Conservation (phyloP, 2,113 vertebrate genomes). For the Stigmatopora nigra region DNA sequence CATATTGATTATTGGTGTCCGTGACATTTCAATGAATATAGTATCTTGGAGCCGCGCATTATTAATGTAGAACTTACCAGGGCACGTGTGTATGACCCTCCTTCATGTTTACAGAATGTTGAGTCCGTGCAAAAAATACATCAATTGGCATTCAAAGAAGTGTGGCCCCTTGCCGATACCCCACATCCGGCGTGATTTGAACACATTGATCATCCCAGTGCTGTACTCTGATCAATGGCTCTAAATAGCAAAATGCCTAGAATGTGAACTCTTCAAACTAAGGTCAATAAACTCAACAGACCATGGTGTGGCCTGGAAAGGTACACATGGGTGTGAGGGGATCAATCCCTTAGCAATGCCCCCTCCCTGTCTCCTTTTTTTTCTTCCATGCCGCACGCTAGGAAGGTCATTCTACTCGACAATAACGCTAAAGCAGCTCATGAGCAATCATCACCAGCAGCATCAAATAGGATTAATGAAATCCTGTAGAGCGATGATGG, state of each 20-base stretch:
- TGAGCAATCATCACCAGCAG: slow-evolving; percentile 29
- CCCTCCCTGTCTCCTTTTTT: background rate
- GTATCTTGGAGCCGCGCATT: slow-evolving; percentile 3
- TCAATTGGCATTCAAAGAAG: background rate
- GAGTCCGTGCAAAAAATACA: background rate
- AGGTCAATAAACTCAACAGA: slow-evolving; percentile 54
- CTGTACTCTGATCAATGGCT: slow-evolving; percentile 50
- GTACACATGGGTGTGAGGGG: slow-evolving; percentile 3
- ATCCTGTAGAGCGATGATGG: slow-evolving; percentile 30
- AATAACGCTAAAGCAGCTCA: slow-evolving; percentile 36
- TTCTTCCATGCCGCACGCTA: slow-evolving; percentile 10
- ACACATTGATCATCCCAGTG: slow-evolving; percentile 53
- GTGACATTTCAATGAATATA: slow-evolving; percentile 17
- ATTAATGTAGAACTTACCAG: slow-evolving; percentile 38
- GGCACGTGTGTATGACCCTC: slow-evolving; percentile 7
- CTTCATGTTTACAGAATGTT: slow-evolving; percentile 3
- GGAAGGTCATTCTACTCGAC: slow-evolving; percentile 55
- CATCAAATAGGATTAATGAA: slow-evolving; percentile 45
- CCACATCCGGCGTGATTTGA: slow-evolving; percentile 29
- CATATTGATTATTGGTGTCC: slow-evolving; percentile 35
- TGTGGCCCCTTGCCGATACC: background rate
- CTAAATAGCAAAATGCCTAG: slow-evolving; percentile 41
- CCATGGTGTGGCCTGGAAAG: slow-evolving; percentile 15
- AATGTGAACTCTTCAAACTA: slow-evolving; percentile 53
- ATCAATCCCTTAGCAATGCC: slow-evolving; percentile 42